Base-by-base conservation (phyloP, 2,888 invertebrate species). In the Cataglyphis livida region DNA sequence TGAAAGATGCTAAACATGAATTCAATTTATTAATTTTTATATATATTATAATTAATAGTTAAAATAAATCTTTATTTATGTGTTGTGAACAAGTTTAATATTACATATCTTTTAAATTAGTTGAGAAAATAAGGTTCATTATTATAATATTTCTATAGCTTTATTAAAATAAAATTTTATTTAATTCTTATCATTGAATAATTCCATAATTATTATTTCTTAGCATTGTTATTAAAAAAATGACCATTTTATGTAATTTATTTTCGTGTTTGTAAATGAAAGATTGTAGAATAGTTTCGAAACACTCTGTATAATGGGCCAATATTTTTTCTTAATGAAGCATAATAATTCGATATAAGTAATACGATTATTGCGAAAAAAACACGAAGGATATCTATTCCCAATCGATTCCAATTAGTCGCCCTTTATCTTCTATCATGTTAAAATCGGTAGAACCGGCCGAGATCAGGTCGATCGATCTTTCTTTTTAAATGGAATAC, bases 381-480 rank as follows among this genome's bases (percentile, higher is more conserved):
- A 35, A 48, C 15, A 25, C 12, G n/a, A 61, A 44, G 2, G 7
- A 44, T 54, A 61, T 79, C n/a, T 59, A 12, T 61, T 79, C 25
- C 2, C 70, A 48, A 71, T 10, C 25, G 71, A 59, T 71, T 44
- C 41, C 59, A 79, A 70, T 79, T 59, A 79, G 70, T 78, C 44
- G 48, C 25, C 18, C 25, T 70, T 59, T 71, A 70, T 71, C 71
- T 71, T 71, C n/a, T 5, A 35, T 9, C 44, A 32, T 66, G 59
- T 71, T 79, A 71, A 79, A 61, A 70, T 79, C 25, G 35, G 5
- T 21, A 41, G 9, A 66, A 76, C 76, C n/a, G 54, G 48, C 28
- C 15, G 78, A 35, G 71, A 71, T 61, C 78, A 35, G 35, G 68
- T 41, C 78, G 48, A 79, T 79, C 71, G 70, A 61, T 70, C 57